Evolutionary conservation across 2,888 invertebrate species (phyloP).

Genomic region (Pantelozetes paolii): DNA sequence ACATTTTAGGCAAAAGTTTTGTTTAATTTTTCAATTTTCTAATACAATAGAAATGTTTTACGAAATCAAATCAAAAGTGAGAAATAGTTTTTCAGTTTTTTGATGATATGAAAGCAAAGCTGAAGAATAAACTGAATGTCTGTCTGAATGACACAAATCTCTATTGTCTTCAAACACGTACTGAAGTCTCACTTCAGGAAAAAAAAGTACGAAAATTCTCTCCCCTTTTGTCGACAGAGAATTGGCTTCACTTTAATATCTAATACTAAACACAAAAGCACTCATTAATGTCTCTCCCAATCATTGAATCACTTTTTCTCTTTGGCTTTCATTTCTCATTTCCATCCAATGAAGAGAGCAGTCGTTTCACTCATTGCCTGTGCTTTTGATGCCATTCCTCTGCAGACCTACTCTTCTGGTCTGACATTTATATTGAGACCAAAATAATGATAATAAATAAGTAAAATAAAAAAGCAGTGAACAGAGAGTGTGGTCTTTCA

Average conservation of each 20-base stretch:
- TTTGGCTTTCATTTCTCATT: not conserved
- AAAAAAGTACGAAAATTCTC: no score
- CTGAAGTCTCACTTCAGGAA: no score
- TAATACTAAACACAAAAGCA: not conserved
- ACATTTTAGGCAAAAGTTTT: not conserved
- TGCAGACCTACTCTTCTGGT: not conserved
- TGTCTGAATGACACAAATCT: not conserved
- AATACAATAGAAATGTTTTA: no score
- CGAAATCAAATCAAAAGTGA: no score
- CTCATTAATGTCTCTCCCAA: not conserved
- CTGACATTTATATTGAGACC: constrained; percentile 4
- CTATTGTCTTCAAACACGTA: not conserved
- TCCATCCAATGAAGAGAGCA: not conserved
- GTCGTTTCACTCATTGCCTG: not conserved
- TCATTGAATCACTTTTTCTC: not conserved
- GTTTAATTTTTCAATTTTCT: no score
- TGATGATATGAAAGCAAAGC: not conserved
- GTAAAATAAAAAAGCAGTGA: not conserved
- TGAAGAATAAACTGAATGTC: not conserved
- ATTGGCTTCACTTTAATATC: no score
- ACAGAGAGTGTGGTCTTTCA: not conserved
- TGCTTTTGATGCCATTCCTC: not conserved
- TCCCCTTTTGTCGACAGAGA: not conserved
- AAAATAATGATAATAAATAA: not conserved
- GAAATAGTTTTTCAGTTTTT: no score